A percentile compares a stretch with the other conserved stretches of the same genome.
Conservation (phyloP, 1,140 invertebrate species). For the Zophobas morio region DNA sequence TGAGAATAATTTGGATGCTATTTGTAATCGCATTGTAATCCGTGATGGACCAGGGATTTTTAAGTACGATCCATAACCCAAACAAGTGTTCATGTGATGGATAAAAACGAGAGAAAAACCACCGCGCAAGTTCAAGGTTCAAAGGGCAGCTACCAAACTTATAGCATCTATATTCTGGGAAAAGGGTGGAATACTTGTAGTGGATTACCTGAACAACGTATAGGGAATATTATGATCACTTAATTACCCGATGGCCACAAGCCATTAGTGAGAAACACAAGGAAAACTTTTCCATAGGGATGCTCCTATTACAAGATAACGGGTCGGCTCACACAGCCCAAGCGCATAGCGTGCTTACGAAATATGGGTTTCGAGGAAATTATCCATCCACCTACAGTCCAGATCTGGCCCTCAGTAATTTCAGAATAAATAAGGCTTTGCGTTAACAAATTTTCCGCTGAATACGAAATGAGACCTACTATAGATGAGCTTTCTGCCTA, state of each 20-base stretch:
- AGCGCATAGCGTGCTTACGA: no score
- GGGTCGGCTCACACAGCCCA: no score
- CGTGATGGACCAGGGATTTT: no score
- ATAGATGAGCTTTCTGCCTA: not conserved
- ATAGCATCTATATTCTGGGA: not conserved
- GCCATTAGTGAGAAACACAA: not conserved
- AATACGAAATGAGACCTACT: not conserved
- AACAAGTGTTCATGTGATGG: not conserved
- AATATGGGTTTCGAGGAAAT: not conserved
- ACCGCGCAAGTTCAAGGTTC: not conserved
- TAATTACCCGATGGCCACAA: not conserved
- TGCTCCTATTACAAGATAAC: not conserved
- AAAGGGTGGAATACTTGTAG: not conserved
- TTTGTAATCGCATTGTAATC: no score
- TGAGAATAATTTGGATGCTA: no score
- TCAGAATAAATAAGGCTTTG: not conserved
- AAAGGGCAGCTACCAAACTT: not conserved
- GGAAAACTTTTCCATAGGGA: not conserved
- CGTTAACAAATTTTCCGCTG: not conserved
- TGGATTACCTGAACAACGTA: not conserved
- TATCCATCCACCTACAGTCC: not conserved
- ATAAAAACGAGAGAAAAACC: not conserved
- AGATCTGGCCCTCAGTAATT: not conserved
- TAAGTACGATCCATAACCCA: no score
- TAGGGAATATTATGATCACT: not conserved